phyloP scores from a whole-genome alignment of 2,888 invertebrate species.

The Megalurothrips usitatus region DNA sequence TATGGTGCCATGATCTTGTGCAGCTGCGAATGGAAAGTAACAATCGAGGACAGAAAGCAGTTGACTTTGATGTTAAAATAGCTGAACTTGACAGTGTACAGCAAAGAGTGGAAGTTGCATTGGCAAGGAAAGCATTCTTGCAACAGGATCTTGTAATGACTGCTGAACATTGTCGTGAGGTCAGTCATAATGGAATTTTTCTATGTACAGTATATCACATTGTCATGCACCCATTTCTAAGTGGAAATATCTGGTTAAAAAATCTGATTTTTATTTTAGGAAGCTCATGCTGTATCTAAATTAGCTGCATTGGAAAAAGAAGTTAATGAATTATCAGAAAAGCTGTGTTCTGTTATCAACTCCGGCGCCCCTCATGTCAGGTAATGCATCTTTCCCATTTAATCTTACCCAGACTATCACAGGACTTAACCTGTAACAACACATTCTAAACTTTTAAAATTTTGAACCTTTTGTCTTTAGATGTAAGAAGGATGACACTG shows the following conservation, averaged over 20 bases:
- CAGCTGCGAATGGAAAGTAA: not conserved
- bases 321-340: not conserved
- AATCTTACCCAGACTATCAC: too few relatives aligned
- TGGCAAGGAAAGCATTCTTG: not conserved
- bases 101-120: not conserved
- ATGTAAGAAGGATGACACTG: not conserved
- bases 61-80: not conserved
- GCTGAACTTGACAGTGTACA: not conserved
- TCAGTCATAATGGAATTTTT: not conserved
- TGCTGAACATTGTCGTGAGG: constrained; percentile 3
- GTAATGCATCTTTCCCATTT: not conserved
- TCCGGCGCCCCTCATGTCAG: not conserved
- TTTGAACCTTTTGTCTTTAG: not conserved
- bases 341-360: not conserved
- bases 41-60: not conserved
- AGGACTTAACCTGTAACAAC: not conserved
- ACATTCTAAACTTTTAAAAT: not conserved
- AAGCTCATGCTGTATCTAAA: not conserved
- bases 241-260: not conserved
- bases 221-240: not conserved
- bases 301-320: not conserved
- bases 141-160: not conserved
- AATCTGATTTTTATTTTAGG: not conserved
- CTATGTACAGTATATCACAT: not conserved
- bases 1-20: not conserved